phyloP scores from a whole-genome alignment of 2,888 invertebrate species.

The Dolichopus griseipennis region DNA sequence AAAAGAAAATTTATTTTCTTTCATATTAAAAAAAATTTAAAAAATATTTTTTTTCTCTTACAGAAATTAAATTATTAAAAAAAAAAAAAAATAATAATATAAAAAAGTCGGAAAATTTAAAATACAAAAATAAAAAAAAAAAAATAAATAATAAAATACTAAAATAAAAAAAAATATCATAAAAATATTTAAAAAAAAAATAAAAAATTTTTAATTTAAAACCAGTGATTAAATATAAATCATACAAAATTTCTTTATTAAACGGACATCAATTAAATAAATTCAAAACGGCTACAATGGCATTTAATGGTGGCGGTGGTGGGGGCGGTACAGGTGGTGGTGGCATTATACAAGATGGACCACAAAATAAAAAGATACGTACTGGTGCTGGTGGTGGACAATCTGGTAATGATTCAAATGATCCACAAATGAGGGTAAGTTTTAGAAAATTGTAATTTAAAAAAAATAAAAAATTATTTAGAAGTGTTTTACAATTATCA shows the following conservation, averaged over 20 bases:
- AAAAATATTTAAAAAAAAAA: neutral
- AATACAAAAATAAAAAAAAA: neutral
- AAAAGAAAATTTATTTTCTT: too few relatives aligned
- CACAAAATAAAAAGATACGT: constrained; percentile 43
- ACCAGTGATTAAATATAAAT: neutral
- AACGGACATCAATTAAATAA: neutral
- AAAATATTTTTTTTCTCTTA: too few relatives aligned
- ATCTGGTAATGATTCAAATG: constrained; percentile 27
- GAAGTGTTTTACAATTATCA: too few relatives aligned
- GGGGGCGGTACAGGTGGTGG: constrained; percentile 29
- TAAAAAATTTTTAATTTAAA: too few relatives aligned
- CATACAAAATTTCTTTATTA: neutral
- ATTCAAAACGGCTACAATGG: constrained; percentile 39
- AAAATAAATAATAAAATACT: too few relatives aligned
- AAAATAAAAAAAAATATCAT: neutral
- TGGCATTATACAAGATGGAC: constrained; percentile 38
- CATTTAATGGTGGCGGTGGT: constrained; percentile 29
- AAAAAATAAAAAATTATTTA: too few relatives aligned
- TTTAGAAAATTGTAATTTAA: too few relatives aligned
- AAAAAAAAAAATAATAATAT: neutral
- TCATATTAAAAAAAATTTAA: too few relatives aligned
- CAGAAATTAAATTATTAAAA: neutral
- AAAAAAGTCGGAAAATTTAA: neutral
- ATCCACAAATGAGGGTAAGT: constrained; percentile 9
- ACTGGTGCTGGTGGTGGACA: constrained; percentile 42